phyloP scores from a whole-genome alignment of 2,797 vertebrate species.

The Limosa lapponica region DNA sequence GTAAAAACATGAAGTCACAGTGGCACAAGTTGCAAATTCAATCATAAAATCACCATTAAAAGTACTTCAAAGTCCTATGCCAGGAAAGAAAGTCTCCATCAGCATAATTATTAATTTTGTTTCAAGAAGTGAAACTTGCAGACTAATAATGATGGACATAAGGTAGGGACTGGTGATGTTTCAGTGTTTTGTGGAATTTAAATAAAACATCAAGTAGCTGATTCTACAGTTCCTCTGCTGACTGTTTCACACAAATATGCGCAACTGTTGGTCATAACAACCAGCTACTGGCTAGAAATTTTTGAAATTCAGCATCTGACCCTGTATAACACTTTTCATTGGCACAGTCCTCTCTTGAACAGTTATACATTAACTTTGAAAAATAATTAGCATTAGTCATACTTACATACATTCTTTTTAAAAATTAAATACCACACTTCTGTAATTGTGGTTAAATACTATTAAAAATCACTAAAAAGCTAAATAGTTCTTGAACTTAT shows the following conservation, averaged over 20 bases:
- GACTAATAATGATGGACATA: neutral
- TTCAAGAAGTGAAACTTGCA: conserved; percentile 4
- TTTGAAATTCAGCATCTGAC: neutral
- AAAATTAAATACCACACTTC: neutral
- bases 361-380: neutral
- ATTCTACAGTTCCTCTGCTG: neutral
- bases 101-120: conserved; percentile 5
- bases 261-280: neutral
- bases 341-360: neutral
- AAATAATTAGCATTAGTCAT: neutral
- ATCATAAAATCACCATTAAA: conserved; percentile 29
- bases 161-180: neutral
- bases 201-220: neutral
- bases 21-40: conserved; percentile 13
- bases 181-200: neutral
- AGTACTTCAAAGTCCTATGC: neutral
- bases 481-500: neutral
- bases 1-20: neutral
- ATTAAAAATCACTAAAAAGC: neutral
- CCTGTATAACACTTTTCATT: neutral
- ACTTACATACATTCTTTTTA: neutral
- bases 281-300: neutral
- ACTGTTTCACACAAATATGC: neutral
- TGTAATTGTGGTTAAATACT: neutral
- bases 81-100: neutral